phyloP scores from a whole-genome alignment of 2,888 invertebrate genomes.

The Zootermopsis nevadensis region DNA sequence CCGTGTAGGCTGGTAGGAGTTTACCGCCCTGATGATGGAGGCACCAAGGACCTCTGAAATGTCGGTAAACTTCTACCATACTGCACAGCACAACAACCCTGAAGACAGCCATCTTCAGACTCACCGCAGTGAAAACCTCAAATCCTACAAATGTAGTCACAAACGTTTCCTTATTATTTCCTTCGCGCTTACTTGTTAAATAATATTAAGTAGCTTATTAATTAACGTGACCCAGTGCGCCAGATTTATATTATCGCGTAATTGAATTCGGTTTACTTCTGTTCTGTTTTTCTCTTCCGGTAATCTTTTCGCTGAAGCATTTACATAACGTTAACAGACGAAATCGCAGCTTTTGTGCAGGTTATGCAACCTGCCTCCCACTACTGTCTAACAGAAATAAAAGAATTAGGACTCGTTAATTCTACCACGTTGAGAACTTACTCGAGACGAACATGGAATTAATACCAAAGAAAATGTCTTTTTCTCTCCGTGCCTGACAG shows the following conservation, averaged over 20 bases:
- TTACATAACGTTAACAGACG: constrained; percentile 35
- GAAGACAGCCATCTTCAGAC: too few relatives aligned
- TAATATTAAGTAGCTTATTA: background rate
- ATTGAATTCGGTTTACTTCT: background rate
- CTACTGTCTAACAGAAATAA: background rate
- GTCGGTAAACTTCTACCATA: too few relatives aligned
- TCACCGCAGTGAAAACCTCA: too few relatives aligned
- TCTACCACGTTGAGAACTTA: background rate
- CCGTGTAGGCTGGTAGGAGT: too few relatives aligned
- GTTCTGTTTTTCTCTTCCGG: constrained; percentile 39
- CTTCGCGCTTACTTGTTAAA: background rate
- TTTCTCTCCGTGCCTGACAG: background rate
- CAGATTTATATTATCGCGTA: background rate
- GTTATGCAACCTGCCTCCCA: constrained; percentile 24
- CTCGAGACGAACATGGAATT: background rate
- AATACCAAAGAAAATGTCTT: background rate
- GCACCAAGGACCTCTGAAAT: too few relatives aligned
- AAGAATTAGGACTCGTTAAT: background rate
- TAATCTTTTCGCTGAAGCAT: constrained; percentile 34
- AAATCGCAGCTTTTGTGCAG: constrained; percentile 12
- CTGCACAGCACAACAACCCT: too few relatives aligned
- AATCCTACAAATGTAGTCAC: too few relatives aligned
- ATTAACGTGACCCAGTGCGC: background rate
- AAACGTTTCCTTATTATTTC: too few relatives aligned
- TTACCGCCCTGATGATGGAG: too few relatives aligned